A percentile compares a stretch with the other conserved stretches of the same genome.
Conservation (phyloP, 1,140 invertebrate species). For the Araneus ventricosus region DNA sequence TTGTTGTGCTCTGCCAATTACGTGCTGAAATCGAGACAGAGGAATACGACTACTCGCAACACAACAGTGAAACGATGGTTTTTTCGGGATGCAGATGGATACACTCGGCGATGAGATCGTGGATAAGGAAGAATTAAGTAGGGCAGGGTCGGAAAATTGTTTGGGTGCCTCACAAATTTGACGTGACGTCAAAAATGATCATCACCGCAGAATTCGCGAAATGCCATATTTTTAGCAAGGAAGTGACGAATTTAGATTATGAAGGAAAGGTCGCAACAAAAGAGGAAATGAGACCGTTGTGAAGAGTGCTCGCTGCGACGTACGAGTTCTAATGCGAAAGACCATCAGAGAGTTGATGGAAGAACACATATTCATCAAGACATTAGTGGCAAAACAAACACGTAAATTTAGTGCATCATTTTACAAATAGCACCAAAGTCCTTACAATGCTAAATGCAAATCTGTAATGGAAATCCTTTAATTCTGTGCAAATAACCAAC, state of each 20-base stretch:
- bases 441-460: no score
- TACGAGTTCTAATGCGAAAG: no score
- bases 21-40: slow-evolving; percentile 44
- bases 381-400: no score
- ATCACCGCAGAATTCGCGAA: not conserved
- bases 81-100: not conserved
- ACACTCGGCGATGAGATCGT: slow-evolving; percentile 8
- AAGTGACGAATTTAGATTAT: not conserved
- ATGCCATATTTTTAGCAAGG: not conserved
- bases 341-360: no score
- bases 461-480: no score
- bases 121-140: slow-evolving; percentile 30
- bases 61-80: not conserved
- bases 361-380: no score
- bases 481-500: no score
- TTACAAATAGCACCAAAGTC: no score
- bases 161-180: slow-evolving; percentile 4
- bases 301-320: no score
- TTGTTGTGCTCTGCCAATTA: slow-evolving; percentile 44
- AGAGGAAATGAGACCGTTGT: not conserved
- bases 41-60: not conserved
- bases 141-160: slow-evolving; percentile 44
- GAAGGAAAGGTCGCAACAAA: not conserved
- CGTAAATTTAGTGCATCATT: no score
- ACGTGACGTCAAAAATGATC: slow-evolving; percentile 29